Conservation (phyloP, 2,113 vertebrate genomes). For the Gopherus flavomarginatus region DNA sequence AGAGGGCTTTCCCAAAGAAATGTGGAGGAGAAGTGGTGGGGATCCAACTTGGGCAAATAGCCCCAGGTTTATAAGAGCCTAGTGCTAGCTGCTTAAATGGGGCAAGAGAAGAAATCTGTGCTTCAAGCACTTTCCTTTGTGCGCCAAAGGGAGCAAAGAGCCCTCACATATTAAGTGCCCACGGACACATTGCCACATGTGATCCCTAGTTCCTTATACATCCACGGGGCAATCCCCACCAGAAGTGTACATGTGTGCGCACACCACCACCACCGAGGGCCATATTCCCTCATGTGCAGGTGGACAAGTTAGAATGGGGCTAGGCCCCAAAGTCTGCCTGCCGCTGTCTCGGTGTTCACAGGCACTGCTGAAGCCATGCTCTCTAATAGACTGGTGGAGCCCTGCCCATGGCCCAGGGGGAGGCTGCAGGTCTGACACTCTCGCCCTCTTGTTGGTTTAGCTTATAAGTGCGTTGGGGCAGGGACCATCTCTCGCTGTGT, state of each 20-base stretch:
- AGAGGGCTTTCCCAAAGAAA: not conserved
- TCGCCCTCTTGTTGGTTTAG: not conserved
- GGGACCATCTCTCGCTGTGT: not conserved
- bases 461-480: not conserved
- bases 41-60: not conserved
- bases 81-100: not conserved
- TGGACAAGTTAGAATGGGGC: not conserved
- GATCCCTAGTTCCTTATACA: rapidly evolving
- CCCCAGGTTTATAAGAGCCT: not conserved
- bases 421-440: not conserved
- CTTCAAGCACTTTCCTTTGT: not conserved
- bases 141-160: not conserved
- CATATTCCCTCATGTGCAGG: not conserved
- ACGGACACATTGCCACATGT: rapidly evolving
- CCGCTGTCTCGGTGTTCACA: not conserved
- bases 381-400: not conserved
- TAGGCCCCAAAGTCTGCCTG: not conserved
- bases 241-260: rapidly evolving
- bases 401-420: not conserved
- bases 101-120: not conserved
- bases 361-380: not conserved
- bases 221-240: not conserved
- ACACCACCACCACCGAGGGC: not conserved
- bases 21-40: not conserved
- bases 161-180: rapidly evolving